Base-by-base conservation (phyloP, 1,140 invertebrate species). In the Bilobella aurantiaca region DNA sequence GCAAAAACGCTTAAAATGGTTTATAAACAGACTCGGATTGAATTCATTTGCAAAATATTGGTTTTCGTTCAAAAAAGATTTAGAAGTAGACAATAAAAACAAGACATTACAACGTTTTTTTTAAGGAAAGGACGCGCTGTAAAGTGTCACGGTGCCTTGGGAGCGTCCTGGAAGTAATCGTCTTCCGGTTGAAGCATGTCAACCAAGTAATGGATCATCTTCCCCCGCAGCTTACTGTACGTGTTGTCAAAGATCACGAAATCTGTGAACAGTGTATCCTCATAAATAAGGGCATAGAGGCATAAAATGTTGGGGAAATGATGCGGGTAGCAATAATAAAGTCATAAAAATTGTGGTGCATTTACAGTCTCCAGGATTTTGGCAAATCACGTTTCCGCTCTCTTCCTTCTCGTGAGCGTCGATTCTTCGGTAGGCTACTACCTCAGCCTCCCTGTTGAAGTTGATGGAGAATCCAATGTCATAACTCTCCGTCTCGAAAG, bases 391-490 rank as follows among this genome's bases (percentile, higher is more conserved):
- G 21, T 28, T 2, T 3, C 57, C 57, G 2, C 2, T 8, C 28
- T 58, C 57, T 21, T 31, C 29, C 8, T 58, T 3, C 23, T 28
- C 14, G 30, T 58, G 57, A 58, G 25, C 27, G 12, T 58, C 29
- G 57, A 2, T 28, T 58, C 57, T 58, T 21, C 29, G 3, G 21
- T 3, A 25, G 5, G 57, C 25, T 14, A 8, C 12, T 12, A 58
- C 57, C 2, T 29, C 25, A 12, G 27, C 57, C 25, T 58, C 29
- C 57, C 57, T 3, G 29, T 58, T 58, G 57, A 58, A 31, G 25
- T 58, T 58, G 57, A 58, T 30, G 21, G 57, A 58, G 29, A 58
- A 58, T 58, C 57, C 57, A 28, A 58, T 58, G 57, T 58, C 57
- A 58, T 58, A 58, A 12, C 12, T 29, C 29, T 58, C 25, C 5